Conservation (phyloP, 2,113 vertebrate genomes). For the Prunella fulvescens region DNA sequence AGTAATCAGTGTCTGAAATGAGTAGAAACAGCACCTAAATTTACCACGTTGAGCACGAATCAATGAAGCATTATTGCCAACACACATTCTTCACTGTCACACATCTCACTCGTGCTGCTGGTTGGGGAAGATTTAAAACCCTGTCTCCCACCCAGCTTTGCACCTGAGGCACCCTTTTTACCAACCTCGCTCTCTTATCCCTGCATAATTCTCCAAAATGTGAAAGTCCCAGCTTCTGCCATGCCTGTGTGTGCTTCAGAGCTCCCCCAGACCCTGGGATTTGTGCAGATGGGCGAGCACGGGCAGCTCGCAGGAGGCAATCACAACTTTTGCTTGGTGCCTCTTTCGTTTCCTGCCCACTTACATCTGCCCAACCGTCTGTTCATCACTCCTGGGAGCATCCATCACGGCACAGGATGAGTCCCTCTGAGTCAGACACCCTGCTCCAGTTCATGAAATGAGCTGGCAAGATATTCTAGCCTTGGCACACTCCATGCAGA, state of each 20-base stretch:
- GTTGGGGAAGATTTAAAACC: background rate
- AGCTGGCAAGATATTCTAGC: background rate
- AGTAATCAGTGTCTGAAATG: slow-evolving; percentile 10
- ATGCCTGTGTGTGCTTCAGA: background rate
- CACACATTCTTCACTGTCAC: slow-evolving; percentile 36
- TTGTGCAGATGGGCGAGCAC: slow-evolving; percentile 20
- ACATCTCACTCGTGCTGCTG: background rate
- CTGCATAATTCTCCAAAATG: background rate
- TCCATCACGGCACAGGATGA: slow-evolving; percentile 1
- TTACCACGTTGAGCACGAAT: slow-evolving; percentile 12
- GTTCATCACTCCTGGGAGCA: slow-evolving; percentile 21
- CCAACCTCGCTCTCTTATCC: background rate
- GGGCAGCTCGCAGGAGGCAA: slow-evolving; percentile 54
- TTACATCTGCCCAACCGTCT: slow-evolving; percentile 47
- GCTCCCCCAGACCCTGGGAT: no score
- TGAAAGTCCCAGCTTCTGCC: background rate
- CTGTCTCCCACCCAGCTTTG: background rate
- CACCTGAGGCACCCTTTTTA: background rate
- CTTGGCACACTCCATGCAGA: background rate
- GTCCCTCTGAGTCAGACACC: slow-evolving; percentile 31
- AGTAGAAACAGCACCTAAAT: slow-evolving; percentile 38
- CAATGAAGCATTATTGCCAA: slow-evolving; percentile 46
- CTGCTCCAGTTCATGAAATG: background rate
- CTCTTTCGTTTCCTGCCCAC: slow-evolving; percentile 46
- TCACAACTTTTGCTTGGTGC: slow-evolving; percentile 39